A percentile compares a stretch with the other conserved stretches of the same genome.
Conservation (phyloP, 1,140 invertebrate genomes). For the Drosophila repleta region DNA sequence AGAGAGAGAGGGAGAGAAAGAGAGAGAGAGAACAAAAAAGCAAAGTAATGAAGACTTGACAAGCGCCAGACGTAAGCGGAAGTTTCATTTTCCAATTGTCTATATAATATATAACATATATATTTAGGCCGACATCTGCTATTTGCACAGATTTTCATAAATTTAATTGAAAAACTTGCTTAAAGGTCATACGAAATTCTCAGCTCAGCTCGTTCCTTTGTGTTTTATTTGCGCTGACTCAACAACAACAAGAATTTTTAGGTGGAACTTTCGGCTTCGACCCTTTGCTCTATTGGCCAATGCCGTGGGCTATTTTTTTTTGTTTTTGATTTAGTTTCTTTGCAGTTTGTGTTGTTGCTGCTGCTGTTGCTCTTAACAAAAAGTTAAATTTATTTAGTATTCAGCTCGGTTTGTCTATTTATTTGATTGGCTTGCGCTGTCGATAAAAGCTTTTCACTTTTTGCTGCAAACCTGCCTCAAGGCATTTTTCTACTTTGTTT, state of each 20-base stretch:
- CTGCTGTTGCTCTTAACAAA: slow-evolving; percentile 8
- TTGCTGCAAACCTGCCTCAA: slow-evolving; percentile 5
- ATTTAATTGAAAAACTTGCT: slow-evolving; percentile 59
- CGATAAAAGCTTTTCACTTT: slow-evolving; percentile 47
- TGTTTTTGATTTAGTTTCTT: slow-evolving; percentile 10
- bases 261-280: slow-evolving; percentile 2
- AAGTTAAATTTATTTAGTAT: slow-evolving; percentile 60
- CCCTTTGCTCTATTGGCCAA: slow-evolving; percentile 19
- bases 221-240: slow-evolving; percentile 40
- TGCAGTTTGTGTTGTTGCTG: slow-evolving; percentile 14
- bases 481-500: slow-evolving; percentile 13
- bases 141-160: slow-evolving; percentile 31
- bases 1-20: no score
- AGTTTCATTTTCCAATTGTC: slow-evolving; percentile 38
- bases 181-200: slow-evolving; percentile 16
- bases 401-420: slow-evolving; percentile 64
- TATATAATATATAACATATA: no score
- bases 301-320: slow-evolving; percentile 25
- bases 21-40: neutral
- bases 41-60: neutral
- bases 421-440: slow-evolving; percentile 59
- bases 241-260: slow-evolving; percentile 25
- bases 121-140: neutral
- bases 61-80: slow-evolving; percentile 18
- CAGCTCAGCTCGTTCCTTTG: slow-evolving; percentile 1